A percentile compares a stretch with the other conserved stretches of the same genome.
These are phyloP conservation scores for Cryptomyrus ogoouensis DNA, from an alignment of 2,113 vertebrate genomes.

Conservation along the genomic window DNA sequence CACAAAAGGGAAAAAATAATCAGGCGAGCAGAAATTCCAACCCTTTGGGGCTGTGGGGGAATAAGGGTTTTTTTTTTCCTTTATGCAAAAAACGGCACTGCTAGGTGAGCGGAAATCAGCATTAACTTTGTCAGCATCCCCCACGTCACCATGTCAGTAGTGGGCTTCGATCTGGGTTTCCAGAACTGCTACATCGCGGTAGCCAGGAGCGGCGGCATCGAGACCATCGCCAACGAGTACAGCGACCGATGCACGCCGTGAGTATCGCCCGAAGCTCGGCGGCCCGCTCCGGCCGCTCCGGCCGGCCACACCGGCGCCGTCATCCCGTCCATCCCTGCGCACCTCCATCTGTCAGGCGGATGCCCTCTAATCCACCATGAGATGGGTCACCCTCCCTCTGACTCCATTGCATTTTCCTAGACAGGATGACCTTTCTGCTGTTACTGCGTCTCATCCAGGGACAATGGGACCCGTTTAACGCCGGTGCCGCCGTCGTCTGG, in stretches of 20 bases:
- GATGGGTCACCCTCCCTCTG: background rate
- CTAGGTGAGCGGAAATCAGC: slow-evolving; percentile 30
- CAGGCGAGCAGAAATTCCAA: slow-evolving; percentile 7
- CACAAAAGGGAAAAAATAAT: slow-evolving; percentile 10
- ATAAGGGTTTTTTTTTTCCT: slow-evolving; percentile 14
- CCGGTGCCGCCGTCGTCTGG: background rate
- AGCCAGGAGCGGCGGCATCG: slow-evolving; percentile 86
- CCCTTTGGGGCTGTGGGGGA: slow-evolving; percentile 13
- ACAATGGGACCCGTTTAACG: background rate
- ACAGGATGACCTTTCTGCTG: slow-evolving; percentile 8
- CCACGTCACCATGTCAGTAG: slow-evolving; percentile 78
- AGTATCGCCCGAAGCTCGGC: slow-evolving; percentile 55
- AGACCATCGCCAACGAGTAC: slow-evolving; percentile 91
- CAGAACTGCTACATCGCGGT: slow-evolving; percentile 90
- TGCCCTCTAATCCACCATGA: background rate
- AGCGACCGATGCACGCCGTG: slow-evolving; percentile 95
- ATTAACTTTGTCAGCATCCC: slow-evolving; percentile 21
- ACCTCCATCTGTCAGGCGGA: background rate
- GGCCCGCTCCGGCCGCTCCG: slow-evolving; percentile 14
- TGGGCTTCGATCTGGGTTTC: slow-evolving; percentile 88
- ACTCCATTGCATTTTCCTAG: background rate
- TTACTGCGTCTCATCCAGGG: background rate
- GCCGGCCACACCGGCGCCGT: slow-evolving; percentile 40
- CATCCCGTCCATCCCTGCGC: background rate
- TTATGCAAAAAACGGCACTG: slow-evolving; percentile 36